Conservation (phyloP, 1,140 invertebrate genomes). For the Micrasema minimum region DNA sequence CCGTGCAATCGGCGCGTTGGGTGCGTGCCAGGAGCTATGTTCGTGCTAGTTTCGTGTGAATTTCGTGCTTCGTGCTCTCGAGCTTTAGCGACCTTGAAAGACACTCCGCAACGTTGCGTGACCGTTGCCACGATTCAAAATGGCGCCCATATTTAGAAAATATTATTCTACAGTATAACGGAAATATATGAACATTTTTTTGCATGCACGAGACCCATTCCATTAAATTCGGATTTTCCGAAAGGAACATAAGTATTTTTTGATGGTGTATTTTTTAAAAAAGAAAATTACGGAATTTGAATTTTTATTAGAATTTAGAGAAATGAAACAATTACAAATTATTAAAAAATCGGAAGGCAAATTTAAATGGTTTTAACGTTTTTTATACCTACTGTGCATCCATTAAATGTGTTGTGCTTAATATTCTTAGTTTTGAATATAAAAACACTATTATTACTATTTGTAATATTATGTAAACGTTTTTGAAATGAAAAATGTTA, state of each 20-base stretch:
- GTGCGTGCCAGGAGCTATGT: conserved; percentile 6
- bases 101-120: conserved; percentile 31
- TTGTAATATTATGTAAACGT: too few relatives aligned
- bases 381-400: too few relatives aligned
- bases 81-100: not conserved
- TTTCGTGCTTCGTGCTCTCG: not conserved
- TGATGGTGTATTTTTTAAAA: not conserved
- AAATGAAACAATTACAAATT: too few relatives aligned
- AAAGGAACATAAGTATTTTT: not conserved
- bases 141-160: not conserved
- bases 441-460: too few relatives aligned
- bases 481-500: too few relatives aligned
- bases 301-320: too few relatives aligned
- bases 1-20: conserved; percentile 14
- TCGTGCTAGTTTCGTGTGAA: conserved; percentile 11
- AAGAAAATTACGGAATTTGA: not conserved
- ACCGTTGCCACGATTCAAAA: conserved; percentile 7
- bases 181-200: not conserved
- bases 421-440: too few relatives aligned
- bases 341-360: too few relatives aligned
- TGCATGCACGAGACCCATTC: not conserved
- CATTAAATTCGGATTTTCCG: not conserved
- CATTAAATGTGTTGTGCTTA: too few relatives aligned
- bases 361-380: too few relatives aligned
- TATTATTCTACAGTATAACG: not conserved